These are phyloP conservation scores for Macroteleia sp. DNA, from an alignment of 2,888 invertebrate genomes.

Conservation along the genomic window DNA sequence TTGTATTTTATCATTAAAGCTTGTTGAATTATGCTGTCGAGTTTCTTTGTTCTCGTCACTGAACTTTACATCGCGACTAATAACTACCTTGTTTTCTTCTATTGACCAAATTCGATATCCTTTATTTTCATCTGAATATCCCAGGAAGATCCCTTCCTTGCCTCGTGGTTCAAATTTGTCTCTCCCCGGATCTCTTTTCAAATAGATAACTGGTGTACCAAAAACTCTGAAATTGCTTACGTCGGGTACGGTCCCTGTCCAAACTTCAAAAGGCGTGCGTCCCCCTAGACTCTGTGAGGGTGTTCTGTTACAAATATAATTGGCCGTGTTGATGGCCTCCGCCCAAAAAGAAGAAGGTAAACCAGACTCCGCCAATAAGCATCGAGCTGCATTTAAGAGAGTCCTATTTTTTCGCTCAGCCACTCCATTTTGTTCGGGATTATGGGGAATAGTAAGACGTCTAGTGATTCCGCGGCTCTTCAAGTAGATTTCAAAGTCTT, in stretches of 20 bases:
- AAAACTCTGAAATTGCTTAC: slow-evolving; percentile 22
- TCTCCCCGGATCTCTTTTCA: neutral
- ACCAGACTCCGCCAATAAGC: slow-evolving; percentile 11
- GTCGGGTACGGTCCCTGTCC: slow-evolving; percentile 30
- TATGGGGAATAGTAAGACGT: slow-evolving; percentile 65
- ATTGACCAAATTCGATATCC: neutral
- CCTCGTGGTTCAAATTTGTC: neutral
- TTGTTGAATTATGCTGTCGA: no score
- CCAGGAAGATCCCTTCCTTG: no score
- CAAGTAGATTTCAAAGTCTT: slow-evolving; percentile 57
- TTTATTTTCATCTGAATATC: neutral
- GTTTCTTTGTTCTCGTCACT: no score
- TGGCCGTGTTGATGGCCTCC: slow-evolving; percentile 40
- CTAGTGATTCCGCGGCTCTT: slow-evolving; percentile 65
- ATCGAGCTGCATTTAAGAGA: slow-evolving; percentile 45
- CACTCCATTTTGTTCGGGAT: slow-evolving; percentile 71
- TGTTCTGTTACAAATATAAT: slow-evolving; percentile 38
- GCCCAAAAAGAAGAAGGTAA: slow-evolving; percentile 37
- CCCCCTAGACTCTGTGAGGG: slow-evolving; percentile 24
- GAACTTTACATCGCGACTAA: neutral
- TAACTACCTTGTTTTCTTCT: neutral
- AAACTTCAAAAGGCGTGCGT: slow-evolving; percentile 36
- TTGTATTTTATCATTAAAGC: no score
- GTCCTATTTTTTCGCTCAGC: slow-evolving; percentile 68
- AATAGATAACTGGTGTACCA: neutral